These are phyloP conservation scores for Nettapus auritus DNA, from an alignment of 2,113 vertebrate genomes.

Conservation along the genomic window DNA sequence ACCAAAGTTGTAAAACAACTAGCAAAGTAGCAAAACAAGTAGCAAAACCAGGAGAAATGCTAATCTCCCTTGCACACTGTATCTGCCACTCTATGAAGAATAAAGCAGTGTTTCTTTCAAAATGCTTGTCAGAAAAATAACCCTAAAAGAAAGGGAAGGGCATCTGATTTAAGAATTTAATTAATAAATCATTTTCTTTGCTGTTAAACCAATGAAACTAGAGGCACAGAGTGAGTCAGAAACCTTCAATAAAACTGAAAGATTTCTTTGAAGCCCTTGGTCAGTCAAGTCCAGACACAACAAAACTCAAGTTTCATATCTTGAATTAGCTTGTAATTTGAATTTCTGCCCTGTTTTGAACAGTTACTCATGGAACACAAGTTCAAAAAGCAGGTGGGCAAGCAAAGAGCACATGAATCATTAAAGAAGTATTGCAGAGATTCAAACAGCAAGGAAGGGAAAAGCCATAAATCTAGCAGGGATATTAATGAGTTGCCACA, in stretches of 20 bases:
- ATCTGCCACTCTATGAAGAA: neutral
- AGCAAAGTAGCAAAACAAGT: too few species aligned
- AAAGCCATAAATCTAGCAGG: neutral
- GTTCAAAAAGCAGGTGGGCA: neutral
- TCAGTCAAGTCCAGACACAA: neutral
- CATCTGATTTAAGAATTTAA: neutral
- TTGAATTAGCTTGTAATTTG: neutral
- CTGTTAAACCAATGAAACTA: neutral
- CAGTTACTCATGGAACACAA: neutral
- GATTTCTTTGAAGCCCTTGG: neutral
- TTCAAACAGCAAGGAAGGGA: neutral
- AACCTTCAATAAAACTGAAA: neutral
- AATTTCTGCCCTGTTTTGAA: neutral
- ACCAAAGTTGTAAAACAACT: neutral
- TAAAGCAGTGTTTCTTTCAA: neutral
- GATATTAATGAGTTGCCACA: neutral
- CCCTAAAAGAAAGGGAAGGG: neutral
- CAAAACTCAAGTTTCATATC: neutral
- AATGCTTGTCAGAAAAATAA: neutral
- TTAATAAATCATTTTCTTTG: neutral
- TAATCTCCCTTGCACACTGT: neutral
- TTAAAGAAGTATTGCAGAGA: neutral
- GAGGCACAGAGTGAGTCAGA: neutral
- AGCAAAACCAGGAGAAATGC: neutral
- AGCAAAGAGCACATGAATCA: neutral